Conservation (phyloP, 2,113 vertebrate genomes). For the Aegithalos caudatus region DNA sequence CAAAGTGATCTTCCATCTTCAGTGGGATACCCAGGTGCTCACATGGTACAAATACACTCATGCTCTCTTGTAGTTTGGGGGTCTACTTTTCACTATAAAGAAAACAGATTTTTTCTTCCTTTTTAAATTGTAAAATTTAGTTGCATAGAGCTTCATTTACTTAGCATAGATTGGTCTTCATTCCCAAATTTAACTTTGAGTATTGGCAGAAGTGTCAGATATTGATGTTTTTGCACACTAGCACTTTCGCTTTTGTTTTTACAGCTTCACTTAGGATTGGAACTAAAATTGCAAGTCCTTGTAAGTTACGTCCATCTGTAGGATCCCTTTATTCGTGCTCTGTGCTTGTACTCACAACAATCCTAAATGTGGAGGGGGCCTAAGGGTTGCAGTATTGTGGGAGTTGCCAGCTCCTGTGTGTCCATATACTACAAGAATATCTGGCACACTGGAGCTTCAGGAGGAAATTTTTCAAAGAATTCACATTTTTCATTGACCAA, state of each 20-base stretch:
- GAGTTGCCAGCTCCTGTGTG: background rate
- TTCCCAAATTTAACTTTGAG: background rate
- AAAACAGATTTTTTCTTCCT: background rate
- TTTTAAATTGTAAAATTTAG: background rate
- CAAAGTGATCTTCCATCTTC: background rate
- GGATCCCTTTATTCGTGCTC: background rate
- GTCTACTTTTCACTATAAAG: background rate
- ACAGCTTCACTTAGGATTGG: background rate
- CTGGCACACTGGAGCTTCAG: background rate
- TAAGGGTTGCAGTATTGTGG: background rate
- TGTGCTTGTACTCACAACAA: background rate
- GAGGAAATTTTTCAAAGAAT: background rate
- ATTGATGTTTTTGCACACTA: accelerated
- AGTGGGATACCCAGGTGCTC: background rate
- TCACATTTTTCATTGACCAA: background rate
- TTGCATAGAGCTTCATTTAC: background rate
- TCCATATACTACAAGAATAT: background rate
- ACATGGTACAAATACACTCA: background rate
- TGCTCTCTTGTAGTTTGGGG: background rate
- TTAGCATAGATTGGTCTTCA: background rate
- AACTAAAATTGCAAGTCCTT: background rate
- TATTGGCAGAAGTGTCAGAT: background rate
- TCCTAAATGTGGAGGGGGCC: background rate
- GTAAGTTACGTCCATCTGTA: accelerated
- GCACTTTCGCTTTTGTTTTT: background rate